Percentiles rank a stretch among this genome's conserved stretches.
Conservation (phyloP, 2,113 vertebrate species). For the Illadopsis cleaveri region DNA sequence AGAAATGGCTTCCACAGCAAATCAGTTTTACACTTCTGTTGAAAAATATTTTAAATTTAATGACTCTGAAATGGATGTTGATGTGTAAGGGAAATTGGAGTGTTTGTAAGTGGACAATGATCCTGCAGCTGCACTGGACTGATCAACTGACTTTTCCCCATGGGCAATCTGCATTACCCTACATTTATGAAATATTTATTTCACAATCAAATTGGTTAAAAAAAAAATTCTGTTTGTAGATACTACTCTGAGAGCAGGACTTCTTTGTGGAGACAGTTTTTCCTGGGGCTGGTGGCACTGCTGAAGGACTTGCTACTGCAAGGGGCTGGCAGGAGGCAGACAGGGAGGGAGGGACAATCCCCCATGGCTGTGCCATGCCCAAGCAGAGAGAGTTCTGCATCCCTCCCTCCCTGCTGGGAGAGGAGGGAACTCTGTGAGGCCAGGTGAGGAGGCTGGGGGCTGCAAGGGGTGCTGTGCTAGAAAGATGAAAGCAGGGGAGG, state of each 20-base stretch:
- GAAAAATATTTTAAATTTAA: neutral
- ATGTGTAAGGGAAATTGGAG: neutral
- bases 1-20: neutral
- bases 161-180: neutral
- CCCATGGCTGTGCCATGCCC: fast-evolving
- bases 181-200: neutral
- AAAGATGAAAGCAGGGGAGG: neutral
- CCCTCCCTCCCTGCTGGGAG: neutral
- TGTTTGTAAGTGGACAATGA: neutral
- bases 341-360: neutral
- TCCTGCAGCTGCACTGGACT: neutral
- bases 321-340: neutral
- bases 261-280: neutral
- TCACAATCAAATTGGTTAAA: neutral
- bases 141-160: neutral
- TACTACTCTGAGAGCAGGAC: neutral
- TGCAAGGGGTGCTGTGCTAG: no score
- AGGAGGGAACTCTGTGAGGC: neutral
- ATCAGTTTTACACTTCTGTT: neutral
- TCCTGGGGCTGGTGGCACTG: neutral
- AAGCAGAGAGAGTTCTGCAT: neutral
- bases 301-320: neutral
- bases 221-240: neutral
- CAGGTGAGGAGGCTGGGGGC: neutral
- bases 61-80: neutral